Evolutionary conservation across 2,797 vertebrate genomes (phyloP).

Genomic region (Propithecus deckenii): DNA sequence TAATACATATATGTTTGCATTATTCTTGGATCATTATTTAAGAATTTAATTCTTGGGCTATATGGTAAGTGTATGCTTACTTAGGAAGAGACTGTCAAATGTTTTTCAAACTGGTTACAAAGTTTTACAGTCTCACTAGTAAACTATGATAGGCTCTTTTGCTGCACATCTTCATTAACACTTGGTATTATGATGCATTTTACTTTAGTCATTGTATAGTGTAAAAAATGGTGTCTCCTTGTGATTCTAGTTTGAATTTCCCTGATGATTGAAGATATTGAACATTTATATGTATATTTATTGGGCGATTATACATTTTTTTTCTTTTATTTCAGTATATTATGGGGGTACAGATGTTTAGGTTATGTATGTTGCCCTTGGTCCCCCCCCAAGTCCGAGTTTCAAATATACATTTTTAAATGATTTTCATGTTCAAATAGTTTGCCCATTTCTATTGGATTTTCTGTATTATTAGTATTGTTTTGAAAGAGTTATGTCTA

Average conservation of each 20-base stretch:
- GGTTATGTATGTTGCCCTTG: too few relatives aligned
- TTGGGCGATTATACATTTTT: not conserved
- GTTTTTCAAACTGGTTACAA: not conserved
- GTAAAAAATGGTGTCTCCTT: not conserved
- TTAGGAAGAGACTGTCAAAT: not conserved
- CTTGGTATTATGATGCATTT: not conserved
- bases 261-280: not conserved
- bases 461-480: not conserved
- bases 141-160: not conserved
- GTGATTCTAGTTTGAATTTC: not conserved
- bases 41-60: not conserved
- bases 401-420: not conserved
- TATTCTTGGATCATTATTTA: not conserved
- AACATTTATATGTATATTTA: not conserved
- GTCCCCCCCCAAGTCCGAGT: too few relatives aligned
- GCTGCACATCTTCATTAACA: not conserved
- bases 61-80: not conserved
- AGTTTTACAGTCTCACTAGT: not conserved
- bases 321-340: too few relatives aligned
- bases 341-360: too few relatives aligned
- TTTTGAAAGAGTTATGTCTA: not conserved
- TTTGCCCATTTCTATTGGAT: not conserved
- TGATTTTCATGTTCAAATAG: not conserved
- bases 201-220: not conserved
- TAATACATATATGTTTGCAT: too few relatives aligned